A percentile compares a stretch with the other conserved stretches of the same genome.
Evolutionary conservation across 2,797 vertebrate species (phyloP).

Genomic region (Calcarius lapponicus): DNA sequence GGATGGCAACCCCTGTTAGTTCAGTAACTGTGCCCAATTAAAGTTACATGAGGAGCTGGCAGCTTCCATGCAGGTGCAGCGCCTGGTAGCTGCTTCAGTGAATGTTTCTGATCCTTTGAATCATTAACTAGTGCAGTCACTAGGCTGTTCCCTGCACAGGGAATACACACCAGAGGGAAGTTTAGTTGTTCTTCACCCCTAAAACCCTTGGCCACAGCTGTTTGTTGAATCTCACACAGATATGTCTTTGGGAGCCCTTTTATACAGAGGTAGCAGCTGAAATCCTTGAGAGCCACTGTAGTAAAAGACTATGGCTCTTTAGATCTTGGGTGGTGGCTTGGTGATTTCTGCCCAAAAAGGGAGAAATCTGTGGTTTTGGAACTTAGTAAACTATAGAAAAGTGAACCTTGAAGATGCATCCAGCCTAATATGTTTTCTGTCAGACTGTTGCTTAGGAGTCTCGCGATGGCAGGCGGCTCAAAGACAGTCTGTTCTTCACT

Average conservation of each 20-base stretch:
- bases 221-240: neutral
- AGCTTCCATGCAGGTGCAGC: neutral
- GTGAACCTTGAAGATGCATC: neutral
- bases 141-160: neutral
- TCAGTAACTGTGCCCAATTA: constrained; percentile 1
- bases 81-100: neutral
- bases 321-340: neutral
- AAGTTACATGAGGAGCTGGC: constrained; percentile 47
- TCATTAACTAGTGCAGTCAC: neutral
- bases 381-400: neutral
- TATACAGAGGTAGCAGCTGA: neutral
- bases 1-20: constrained; percentile 7
- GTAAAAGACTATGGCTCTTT: neutral
- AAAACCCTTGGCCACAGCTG: neutral
- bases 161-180: neutral
- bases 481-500: constrained; percentile 17
- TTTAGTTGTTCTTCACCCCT: neutral
- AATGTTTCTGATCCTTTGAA: neutral
- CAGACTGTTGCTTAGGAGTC: neutral
- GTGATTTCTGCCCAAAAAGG: neutral
- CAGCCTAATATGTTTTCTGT: neutral
- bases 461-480: neutral
- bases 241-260: neutral
- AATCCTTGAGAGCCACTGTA: neutral
- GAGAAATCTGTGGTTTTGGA: neutral